Evolutionary conservation across 2,888 invertebrate species (phyloP).

Genomic region (Mylabris sibirica): DNA sequence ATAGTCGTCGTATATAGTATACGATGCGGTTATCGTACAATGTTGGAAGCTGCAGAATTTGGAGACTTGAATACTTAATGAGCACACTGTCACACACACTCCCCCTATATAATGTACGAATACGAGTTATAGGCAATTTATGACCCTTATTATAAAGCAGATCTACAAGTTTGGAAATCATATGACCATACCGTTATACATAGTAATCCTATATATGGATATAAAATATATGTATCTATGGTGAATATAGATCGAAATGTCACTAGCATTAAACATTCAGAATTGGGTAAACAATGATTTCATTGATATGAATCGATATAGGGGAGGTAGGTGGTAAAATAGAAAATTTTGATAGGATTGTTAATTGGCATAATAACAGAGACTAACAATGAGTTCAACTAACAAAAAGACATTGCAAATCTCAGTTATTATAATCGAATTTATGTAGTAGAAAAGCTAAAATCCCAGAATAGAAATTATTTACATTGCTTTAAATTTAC

Average conservation of each 20-base stretch:
- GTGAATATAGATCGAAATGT: conserved; percentile 21
- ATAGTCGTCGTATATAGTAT: no score
- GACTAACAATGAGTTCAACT: no score
- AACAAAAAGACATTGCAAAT: background rate
- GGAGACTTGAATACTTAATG: conserved; percentile 45
- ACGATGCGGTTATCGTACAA: conserved; percentile 39
- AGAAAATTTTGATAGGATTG: no score
- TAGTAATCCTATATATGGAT: conserved; percentile 24
- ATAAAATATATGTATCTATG: conserved; percentile 15
- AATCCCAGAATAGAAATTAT: background rate
- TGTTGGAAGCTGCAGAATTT: conserved; percentile 38
- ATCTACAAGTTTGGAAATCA: conserved; percentile 33
- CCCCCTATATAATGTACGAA: conserved; percentile 42
- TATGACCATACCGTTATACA: conserved; percentile 32
- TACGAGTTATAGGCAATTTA: conserved; percentile 43
- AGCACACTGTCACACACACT: conserved; percentile 44
- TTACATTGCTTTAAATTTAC: background rate
- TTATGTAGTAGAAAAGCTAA: background rate
- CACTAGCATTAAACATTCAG: conserved; percentile 14
- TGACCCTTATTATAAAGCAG: conserved; percentile 33
- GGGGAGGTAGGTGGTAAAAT: background rate
- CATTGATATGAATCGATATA: background rate
- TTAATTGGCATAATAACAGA: no score
- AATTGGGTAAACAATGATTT: background rate
- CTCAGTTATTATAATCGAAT: background rate